Evolutionary conservation across 2,888 invertebrate species (phyloP).

Genomic region (Epirrhoe tristata): DNA sequence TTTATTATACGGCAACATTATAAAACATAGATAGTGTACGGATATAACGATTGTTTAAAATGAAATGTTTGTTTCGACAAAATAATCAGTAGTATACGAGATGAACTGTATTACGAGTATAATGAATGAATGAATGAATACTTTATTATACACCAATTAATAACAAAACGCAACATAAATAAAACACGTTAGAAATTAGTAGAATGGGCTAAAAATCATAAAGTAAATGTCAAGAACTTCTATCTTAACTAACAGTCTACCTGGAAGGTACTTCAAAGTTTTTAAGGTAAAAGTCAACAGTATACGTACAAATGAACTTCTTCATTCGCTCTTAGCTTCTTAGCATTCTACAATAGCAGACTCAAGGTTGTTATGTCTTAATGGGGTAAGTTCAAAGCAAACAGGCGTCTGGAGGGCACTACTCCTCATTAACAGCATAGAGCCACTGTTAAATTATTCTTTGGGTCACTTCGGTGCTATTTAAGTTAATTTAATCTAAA

Average conservation of each 20-base stretch:
- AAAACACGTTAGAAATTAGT: too few species aligned
- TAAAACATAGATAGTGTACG: slow-evolving; percentile 61
- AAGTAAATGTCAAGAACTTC: neutral
- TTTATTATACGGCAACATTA: slow-evolving; percentile 67
- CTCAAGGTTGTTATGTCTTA: slow-evolving; percentile 80
- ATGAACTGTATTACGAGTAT: neutral
- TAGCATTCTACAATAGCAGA: slow-evolving; percentile 54
- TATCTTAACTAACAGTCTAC: neutral
- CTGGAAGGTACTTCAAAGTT: slow-evolving; percentile 3
- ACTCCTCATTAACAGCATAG: slow-evolving; percentile 78
- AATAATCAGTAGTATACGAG: slow-evolving; percentile 3
- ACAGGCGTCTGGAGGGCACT: slow-evolving; percentile 77
- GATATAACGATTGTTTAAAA: slow-evolving; percentile 67
- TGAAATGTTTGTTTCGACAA: slow-evolving; percentile 40
- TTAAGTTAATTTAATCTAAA: slow-evolving; percentile 81
- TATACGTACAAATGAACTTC: slow-evolving; percentile 23
- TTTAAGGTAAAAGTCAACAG: slow-evolving; percentile 9
- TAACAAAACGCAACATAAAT: too few species aligned
- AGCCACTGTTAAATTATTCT: slow-evolving; percentile 79
- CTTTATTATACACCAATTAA: too few species aligned
- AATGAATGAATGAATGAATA: too few species aligned
- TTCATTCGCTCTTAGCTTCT: slow-evolving; percentile 29
- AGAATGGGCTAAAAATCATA: too few species aligned
- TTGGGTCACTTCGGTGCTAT: slow-evolving; percentile 81
- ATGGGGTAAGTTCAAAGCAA: slow-evolving; percentile 78